Evolutionary conservation across 2,113 vertebrate genomes (phyloP).

Genomic region (Rhabdornis inornatus): DNA sequence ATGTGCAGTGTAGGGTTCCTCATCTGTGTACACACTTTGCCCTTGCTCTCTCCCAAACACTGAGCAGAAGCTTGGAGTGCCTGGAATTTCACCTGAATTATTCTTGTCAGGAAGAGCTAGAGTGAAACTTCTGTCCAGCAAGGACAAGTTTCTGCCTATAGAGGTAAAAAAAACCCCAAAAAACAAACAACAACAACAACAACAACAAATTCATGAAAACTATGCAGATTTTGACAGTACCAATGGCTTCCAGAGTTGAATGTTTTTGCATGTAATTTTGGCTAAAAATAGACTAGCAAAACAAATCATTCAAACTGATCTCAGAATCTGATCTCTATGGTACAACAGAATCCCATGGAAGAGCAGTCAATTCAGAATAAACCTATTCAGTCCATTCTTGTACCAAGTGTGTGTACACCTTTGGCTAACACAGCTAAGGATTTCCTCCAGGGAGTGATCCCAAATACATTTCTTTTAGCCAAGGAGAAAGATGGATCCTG

Average conservation of each 20-base stretch:
- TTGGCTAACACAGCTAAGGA: neutral
- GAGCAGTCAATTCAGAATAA: neutral
- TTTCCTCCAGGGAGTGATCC: neutral
- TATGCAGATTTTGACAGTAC: neutral
- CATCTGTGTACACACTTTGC: neutral
- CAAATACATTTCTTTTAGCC: neutral
- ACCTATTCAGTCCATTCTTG: neutral
- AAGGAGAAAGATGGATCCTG: neutral
- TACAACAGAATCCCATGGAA: neutral
- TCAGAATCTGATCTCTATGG: neutral
- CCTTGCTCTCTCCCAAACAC: neutral
- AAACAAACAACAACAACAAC: no score
- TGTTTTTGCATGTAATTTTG: neutral
- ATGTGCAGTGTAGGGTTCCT: accelerated
- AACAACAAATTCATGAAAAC: neutral
- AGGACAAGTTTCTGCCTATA: neutral
- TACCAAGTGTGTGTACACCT: neutral
- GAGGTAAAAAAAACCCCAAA: neutral
- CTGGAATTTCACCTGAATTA: neutral
- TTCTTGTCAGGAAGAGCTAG: neutral
- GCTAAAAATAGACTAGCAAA: neutral
- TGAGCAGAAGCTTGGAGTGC: neutral
- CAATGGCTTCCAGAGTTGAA: neutral
- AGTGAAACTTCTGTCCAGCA: neutral
- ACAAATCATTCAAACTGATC: neutral